phyloP scores from a whole-genome alignment of 2,888 invertebrate genomes.

The Euphydryas editha region DNA sequence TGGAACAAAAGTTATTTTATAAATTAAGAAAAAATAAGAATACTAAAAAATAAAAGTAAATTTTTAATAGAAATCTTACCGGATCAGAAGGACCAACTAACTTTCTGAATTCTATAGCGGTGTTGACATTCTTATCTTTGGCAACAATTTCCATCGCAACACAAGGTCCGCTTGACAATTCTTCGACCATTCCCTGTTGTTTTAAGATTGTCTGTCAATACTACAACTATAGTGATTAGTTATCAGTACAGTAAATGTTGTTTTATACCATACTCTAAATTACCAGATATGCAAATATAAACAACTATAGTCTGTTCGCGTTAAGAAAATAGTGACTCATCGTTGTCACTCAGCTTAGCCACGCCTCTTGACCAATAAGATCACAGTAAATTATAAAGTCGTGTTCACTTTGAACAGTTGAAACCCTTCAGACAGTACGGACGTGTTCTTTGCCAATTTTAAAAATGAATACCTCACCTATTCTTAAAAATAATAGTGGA shows the following conservation, averaged over 20 bases:
- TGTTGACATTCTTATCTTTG: conserved; percentile 82
- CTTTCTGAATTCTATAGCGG: conserved; percentile 89
- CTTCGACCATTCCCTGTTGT: conserved; percentile 90
- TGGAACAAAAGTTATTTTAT: conserved; percentile 56
- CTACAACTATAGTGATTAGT: background rate
- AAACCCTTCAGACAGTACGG: too few species aligned
- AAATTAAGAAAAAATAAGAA: background rate
- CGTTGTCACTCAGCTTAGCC: too few species aligned
- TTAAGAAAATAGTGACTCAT: too few species aligned
- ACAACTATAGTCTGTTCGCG: too few species aligned
- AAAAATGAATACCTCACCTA: too few species aligned
- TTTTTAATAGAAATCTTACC: conserved; percentile 74
- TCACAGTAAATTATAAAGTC: too few species aligned
- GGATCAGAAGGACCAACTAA: conserved; percentile 95
- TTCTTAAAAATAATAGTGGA: too few species aligned
- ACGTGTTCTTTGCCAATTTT: too few species aligned
- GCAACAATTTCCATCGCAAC: conserved; percentile 92
- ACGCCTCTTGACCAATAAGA: too few species aligned
- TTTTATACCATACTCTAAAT: background rate
- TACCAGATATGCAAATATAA: too few species aligned
- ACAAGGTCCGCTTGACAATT: conserved; percentile 93
- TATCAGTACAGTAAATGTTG: background rate
- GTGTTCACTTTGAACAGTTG: too few species aligned
- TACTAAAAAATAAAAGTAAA: background rate
- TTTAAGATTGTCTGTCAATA: background rate